Conservation (phyloP, 2,888 invertebrate species). For the Idaea straminata region DNA sequence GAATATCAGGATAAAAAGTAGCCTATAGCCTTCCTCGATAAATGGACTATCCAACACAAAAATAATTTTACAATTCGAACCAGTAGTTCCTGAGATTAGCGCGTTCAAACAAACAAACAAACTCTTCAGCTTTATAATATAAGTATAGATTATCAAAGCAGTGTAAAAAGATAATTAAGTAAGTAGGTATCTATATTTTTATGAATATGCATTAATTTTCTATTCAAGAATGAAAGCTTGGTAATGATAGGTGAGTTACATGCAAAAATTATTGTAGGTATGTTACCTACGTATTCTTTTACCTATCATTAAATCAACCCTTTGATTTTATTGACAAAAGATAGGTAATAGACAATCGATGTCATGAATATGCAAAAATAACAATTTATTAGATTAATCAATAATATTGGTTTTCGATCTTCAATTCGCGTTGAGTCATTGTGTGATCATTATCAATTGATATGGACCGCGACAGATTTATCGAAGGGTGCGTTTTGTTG, state of each 20-base stretch:
- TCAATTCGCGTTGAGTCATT: neutral
- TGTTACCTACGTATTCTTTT: neutral
- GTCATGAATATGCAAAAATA: constrained; percentile 1
- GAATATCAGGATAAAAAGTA: no score
- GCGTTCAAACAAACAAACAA: no score
- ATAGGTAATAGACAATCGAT: neutral
- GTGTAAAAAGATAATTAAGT: neutral
- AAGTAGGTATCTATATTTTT: neutral
- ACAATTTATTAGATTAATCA: constrained; percentile 1
- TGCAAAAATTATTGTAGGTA: neutral
- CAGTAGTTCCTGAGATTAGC: no score
- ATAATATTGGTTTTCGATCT: neutral
- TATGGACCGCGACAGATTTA: neutral
- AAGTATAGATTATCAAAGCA: neutral
- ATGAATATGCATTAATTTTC: neutral
- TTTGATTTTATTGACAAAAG: neutral
- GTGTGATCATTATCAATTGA: neutral
- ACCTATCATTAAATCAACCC: neutral
- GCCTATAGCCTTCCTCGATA: no score
- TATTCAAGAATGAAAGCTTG: neutral
- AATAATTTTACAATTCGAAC: no score
- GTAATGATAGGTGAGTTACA: neutral
- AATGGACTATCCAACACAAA: no score
- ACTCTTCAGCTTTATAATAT: no score
- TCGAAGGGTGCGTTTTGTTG: neutral